These are phyloP conservation scores for Alsophila aescularia DNA, from an alignment of 2,888 invertebrate genomes.

Conservation along the genomic window DNA sequence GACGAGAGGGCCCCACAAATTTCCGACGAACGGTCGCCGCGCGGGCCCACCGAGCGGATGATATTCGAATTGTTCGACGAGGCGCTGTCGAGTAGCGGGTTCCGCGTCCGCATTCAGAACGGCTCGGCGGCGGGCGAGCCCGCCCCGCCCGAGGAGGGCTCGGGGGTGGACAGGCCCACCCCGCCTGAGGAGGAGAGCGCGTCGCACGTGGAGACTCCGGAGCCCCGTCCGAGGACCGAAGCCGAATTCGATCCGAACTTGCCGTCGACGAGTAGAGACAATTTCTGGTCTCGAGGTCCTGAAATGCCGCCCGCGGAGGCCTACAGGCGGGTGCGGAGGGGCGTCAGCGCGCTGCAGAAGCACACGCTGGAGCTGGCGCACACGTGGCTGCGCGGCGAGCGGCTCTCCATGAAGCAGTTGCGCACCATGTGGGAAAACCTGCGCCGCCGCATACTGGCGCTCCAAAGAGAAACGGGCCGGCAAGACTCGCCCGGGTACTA, in stretches of 20 bases:
- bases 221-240: conserved; percentile 3
- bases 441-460: conserved; percentile 82
- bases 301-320: conserved; percentile 67
- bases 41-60: conserved; percentile 27
- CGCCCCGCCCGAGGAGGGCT: conserved; percentile 1
- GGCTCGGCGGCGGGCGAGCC: conserved; percentile 33
- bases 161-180: no score
- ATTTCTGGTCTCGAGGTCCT: conserved; percentile 57
- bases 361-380: conserved; percentile 68
- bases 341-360: conserved; percentile 67
- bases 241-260: conserved; percentile 38
- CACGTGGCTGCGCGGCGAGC: conserved; percentile 73
- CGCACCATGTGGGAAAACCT: conserved; percentile 87
- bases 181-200: conserved; percentile 1
- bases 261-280: conserved; percentile 70
- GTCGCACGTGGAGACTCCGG: conserved; percentile 5
- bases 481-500: conserved; percentile 70
- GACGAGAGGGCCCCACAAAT: no score
- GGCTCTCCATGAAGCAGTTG: conserved; percentile 82
- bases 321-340: conserved; percentile 68
- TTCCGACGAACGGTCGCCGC: neutral
- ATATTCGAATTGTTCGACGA: conserved; percentile 27
- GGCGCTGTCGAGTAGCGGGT: conserved; percentile 58
- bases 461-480: conserved; percentile 77
- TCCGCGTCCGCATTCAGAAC: conserved; percentile 66